Base-by-base conservation (phyloP, 2,888 invertebrate genomes). In the Ennomos erosarius region DNA sequence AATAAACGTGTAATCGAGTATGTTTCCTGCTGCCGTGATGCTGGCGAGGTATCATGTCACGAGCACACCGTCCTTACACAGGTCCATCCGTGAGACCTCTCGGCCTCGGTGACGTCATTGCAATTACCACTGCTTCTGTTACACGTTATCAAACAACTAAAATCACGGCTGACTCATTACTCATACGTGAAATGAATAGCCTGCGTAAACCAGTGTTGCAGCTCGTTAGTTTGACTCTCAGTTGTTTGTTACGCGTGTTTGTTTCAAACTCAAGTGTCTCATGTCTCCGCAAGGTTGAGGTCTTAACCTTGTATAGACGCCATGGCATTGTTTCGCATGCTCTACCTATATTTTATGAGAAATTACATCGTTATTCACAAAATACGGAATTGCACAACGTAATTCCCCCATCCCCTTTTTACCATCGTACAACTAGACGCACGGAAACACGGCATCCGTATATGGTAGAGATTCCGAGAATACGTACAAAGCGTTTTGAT, bases 101-200 rank as follows among this genome's bases (percentile, higher is more conserved):
- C 65, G 74, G 74, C 87, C 87, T 87, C 79, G 77, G 55, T 88
- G 84, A 85, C 87, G 87, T 82, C 87, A 87, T 60, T 61, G 56
- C 79, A 75, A 82, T 82, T 78, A 78, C 67, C 52, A 64, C 76
- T 72, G 67, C 65, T 70, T 47, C 66, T 69, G 67, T 45, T 44
- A 74, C 43, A 55, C 35, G 73, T 81, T 84, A 81, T 78, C 78
- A 80, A 79, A 79, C 74, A 75, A 67, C 55, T 68, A 55, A 69
- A 67, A 71, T 73, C 81, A 79, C 74, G 81, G 73, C 62, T 72
- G 63, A 64, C 68, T 69, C 70, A 71, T 75, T 74, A 73, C 71
- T 72, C 62, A 65, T 60, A 45, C 47, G 16, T 62, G 51, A 58
- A 55, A 62, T 66, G 59, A 66, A 64, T 62, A 59, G 50, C 36